Evolutionary conservation across 2,797 vertebrate species (phyloP), one percentile per base, ranked within the genome.

Genomic region (Platyrinchus mystaceus): DNA sequence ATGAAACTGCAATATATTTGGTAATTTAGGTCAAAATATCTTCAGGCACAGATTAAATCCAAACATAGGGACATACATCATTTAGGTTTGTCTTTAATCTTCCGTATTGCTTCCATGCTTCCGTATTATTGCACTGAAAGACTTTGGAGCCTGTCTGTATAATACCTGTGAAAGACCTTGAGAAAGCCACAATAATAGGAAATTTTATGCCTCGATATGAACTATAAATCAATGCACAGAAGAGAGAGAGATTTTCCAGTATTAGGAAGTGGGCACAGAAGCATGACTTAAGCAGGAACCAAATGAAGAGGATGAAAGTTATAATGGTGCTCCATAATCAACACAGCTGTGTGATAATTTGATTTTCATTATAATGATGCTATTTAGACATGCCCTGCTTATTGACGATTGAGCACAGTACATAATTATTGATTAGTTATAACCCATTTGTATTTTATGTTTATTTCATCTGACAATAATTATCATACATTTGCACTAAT

Each of bases 21-120:
- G 75, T 96, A 96, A 97, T 96, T 97, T 97, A 94, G 91, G 74
- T 92, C 92, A 95, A 95, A 97, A 68, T 97, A 97, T 93, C 97
- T 97, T 95, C 88, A 81, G 95, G 97, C 93, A 96, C 12, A 93
- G 95, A 97, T 97, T 97, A 97, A 97, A 97, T 93, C 90, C 83
- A 91, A 96, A 95, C 90, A 90, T 39, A 32, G 85, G 32, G 71
- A 76, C 41, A 94, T 93, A 50, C 59, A 96, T 97, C 89, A 95
- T 97, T 95, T 95, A 95, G 94, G 90, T 96, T 97, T 96, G 87
- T 93, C 96, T 97, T 96, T 96, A 96, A 97, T 97, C 97, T 96
- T 94, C 71, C 75, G 73, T 67, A 60, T 85, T 94, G 52, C 59
- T 94, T 92, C 58, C 55, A 94, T 53, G 20, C 53, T 80, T 83